Evolutionary conservation across 2,113 vertebrate genomes (phyloP), one percentile per base, ranked within the genome.

Genomic region (Orientallactaga bullata): DNA sequence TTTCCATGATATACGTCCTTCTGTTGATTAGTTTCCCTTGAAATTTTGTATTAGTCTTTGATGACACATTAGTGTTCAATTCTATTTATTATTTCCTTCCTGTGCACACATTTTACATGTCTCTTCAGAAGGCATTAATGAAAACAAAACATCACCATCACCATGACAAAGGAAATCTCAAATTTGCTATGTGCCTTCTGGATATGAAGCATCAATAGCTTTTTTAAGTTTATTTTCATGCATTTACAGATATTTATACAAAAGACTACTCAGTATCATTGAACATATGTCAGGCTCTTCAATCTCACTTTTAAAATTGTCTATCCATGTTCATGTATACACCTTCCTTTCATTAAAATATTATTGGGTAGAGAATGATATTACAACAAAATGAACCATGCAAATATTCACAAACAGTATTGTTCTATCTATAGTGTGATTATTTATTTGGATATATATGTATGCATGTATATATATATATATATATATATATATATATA

Each of bases 31-130:
- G 42, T 86, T 65, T 82, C 73, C 68, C 66, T 76, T 83, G 82
- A 79, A 87, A 86, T 66, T 93, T 47, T 82, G 24, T 51, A 63
- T 83, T 93, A 21, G 30, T 90, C 86, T 37, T 88, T 90, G 92
- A 83, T 83, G 88, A 88, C 16, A 24, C 60, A 39, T 80, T 86
- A 88, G 26, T 11, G 6, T 69, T 35, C 24, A 13, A 15, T 32
- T 55, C 28, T 32, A 47, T 91, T 86, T 89, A 24, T 88, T 71
- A 84, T 82, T 94, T 81, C 47, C 39, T 61, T 85, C 81, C 78
- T 55, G 30, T 65, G 37, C 63, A 66, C 65, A 94, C 15, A 58
- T 55, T 87, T 82, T 87, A 24, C n/a, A 20, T 32, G 12, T 65
- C 37, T 86, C 24, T 47, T 68, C 30, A 37, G 55, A 47, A 94